These are phyloP conservation scores for Microtus oregoni DNA, from an alignment of 2,113 vertebrate species.

Conservation along the genomic window DNA sequence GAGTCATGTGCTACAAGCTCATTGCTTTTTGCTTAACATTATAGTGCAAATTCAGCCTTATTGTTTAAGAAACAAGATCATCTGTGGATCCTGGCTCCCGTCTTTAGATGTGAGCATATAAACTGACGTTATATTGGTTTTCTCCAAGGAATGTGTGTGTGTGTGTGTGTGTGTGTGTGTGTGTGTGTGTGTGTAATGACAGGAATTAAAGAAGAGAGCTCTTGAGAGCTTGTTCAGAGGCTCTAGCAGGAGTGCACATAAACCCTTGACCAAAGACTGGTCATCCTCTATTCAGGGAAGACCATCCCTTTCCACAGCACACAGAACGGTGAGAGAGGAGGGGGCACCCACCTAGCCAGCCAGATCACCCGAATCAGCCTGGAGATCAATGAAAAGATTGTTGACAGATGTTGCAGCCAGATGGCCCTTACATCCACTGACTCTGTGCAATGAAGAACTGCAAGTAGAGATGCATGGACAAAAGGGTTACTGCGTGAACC, in stretches of 20 bases:
- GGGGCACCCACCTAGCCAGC: not conserved
- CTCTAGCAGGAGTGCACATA: not conserved
- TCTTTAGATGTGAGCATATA: not conserved
- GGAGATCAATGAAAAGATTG: not conserved
- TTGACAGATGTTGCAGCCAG: not conserved
- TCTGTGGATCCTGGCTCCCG: not conserved
- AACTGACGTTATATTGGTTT: not conserved
- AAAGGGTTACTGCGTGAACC: not conserved
- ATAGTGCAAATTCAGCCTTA: not conserved
- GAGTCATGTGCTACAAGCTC: not conserved
- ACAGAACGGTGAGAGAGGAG: accelerated
- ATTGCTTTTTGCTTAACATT: slow-evolving; percentile 16
- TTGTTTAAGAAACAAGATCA: not conserved
- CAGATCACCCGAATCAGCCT: not conserved
- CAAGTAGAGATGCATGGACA: not conserved
- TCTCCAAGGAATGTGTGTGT: not conserved
- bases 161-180: not conserved
- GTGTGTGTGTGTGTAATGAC: not conserved
- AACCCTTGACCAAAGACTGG: not conserved
- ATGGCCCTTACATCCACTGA: not conserved
- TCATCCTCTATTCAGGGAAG: not conserved
- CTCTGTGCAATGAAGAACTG: not conserved
- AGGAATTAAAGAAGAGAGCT: not conserved
- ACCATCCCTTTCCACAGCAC: not conserved
- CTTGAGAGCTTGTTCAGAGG: not conserved